Evolutionary conservation across 2,113 vertebrate species (phyloP).

Genomic region (human): GRCh38 chr2:233376501-233377000

Average conservation of each 20-base stretch:
- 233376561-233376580: background rate
- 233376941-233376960: background rate
- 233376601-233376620: too few relatives aligned
- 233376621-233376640: too few relatives aligned
- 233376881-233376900: background rate
- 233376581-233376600: too few relatives aligned
- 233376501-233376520: background rate
- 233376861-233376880: background rate
- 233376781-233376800: background rate
- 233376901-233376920: background rate
- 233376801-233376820: background rate
- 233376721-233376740: too few relatives aligned
- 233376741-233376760: too few relatives aligned
- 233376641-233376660: too few relatives aligned
- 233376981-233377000: background rate
- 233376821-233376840: too few relatives aligned
- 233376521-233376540: background rate
- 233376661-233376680: too few relatives aligned
- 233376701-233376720: too few relatives aligned
- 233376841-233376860: background rate
- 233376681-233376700: too few relatives aligned
- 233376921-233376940: background rate
- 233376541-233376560: background rate
- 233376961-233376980: background rate
- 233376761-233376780: background rate